These are phyloP conservation scores for Mobula birostris DNA, from an alignment of 2,113 vertebrate species.

Conservation along the genomic window DNA sequence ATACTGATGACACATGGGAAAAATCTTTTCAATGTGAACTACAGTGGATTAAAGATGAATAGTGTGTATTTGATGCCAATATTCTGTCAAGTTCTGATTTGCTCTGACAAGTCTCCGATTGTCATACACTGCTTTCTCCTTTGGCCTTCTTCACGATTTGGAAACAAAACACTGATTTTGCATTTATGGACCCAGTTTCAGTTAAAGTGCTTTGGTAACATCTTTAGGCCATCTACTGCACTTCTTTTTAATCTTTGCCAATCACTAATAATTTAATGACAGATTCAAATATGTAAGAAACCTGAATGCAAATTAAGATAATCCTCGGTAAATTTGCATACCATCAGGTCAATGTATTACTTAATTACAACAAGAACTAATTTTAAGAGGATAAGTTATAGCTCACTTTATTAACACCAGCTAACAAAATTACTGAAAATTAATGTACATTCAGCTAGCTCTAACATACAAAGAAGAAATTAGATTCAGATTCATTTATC, in stretches of 20 bases:
- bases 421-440: constrained; percentile 1
- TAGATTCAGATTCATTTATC: neutral
- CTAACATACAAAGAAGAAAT: neutral
- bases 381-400: neutral
- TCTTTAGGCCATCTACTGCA: neutral
- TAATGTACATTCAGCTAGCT: neutral
- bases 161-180: neutral
- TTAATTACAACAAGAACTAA: neutral
- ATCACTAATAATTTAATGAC: neutral
- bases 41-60: neutral
- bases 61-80: neutral
- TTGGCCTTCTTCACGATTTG: neutral
- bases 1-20: neutral
- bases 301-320: neutral
- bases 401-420: constrained; percentile 4
- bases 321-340: neutral
- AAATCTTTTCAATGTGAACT: neutral
- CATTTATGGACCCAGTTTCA: neutral
- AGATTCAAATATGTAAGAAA: constrained; percentile 12
- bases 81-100: neutral
- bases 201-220: neutral
- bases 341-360: neutral
- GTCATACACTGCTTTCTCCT: neutral
- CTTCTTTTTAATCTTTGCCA: neutral
- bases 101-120: neutral